Percentiles rank a stretch among this genome's conserved stretches.
phyloP scores from a whole-genome alignment of 2,113 vertebrate genomes.

The Silurus meridionalis region DNA sequence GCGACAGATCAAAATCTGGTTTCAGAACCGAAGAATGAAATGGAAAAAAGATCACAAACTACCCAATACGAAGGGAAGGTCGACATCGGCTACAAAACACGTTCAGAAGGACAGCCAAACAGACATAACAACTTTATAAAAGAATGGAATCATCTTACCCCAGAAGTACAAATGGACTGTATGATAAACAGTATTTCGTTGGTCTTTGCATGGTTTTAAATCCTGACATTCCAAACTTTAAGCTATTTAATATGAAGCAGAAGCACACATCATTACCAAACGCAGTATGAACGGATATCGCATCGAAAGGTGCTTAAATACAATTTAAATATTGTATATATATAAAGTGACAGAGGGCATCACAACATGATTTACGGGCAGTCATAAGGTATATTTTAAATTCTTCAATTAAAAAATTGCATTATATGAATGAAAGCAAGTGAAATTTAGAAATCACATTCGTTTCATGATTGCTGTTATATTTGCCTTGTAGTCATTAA shows the following conservation, averaged over 20 bases:
- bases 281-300: slow-evolving; percentile 43
- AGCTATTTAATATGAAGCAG: slow-evolving; percentile 59
- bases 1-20: slow-evolving; percentile 99
- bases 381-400: slow-evolving; percentile 58
- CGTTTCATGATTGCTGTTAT: slow-evolving; percentile 15
- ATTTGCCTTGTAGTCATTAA: slow-evolving; percentile 42
- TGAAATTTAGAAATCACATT: slow-evolving; percentile 60
- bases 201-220: slow-evolving; percentile 80
- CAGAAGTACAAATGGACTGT: slow-evolving; percentile 71
- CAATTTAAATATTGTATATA: slow-evolving; percentile 61
- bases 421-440: slow-evolving; percentile 71
- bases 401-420: slow-evolving; percentile 53
- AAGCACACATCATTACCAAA: slow-evolving; percentile 61
- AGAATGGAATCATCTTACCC: slow-evolving; percentile 63
- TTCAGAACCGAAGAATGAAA: slow-evolving; percentile 99
- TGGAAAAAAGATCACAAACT: slow-evolving; percentile 99
- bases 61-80: slow-evolving; percentile 97
- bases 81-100: slow-evolving; percentile 83
- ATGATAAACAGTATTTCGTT: slow-evolving; percentile 78
- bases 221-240: slow-evolving; percentile 64
- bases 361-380: slow-evolving; percentile 53
- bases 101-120: slow-evolving; percentile 92
- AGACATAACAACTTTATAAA: slow-evolving; percentile 95
- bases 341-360: slow-evolving; percentile 55
- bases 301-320: slow-evolving; percentile 59